Conservation (phyloP, 2,113 vertebrate genomes). For the Melozone crissalis region DNA sequence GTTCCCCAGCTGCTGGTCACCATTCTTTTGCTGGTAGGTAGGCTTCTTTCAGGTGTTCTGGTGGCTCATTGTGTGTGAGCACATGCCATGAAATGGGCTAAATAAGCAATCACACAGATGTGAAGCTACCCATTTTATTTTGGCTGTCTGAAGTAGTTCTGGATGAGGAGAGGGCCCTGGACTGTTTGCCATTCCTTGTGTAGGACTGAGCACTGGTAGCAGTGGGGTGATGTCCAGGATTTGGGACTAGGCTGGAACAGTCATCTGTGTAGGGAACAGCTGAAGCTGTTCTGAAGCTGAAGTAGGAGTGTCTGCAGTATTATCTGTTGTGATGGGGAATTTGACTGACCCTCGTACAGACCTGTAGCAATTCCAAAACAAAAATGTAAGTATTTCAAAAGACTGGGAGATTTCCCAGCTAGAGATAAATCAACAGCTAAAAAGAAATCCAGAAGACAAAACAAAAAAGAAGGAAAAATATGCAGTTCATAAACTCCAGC, state of each 20-base stretch:
- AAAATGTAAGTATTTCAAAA: constrained; percentile 32
- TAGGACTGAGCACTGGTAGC: neutral
- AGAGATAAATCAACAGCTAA: constrained; percentile 44
- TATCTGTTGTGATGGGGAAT: neutral
- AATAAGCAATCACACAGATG: neutral
- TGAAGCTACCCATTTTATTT: neutral
- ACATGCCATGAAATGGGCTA: neutral
- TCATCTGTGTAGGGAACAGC: neutral
- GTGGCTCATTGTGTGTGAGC: neutral
- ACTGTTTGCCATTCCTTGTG: neutral
- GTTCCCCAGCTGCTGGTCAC: neutral
- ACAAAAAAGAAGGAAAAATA: constrained; percentile 45
- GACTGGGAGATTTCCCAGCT: constrained; percentile 42
- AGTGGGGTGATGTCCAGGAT: neutral
- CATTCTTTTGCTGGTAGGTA: neutral
- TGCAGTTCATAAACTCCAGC: constrained; percentile 35
- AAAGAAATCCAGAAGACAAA: constrained; percentile 55
- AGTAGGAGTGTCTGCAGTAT: neutral
- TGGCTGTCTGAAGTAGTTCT: neutral
- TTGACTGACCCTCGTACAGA: constrained; percentile 1
- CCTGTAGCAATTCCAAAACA: constrained; percentile 7
- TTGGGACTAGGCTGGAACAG: neutral
- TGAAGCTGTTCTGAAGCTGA: constrained; percentile 13
- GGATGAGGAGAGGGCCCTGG: neutral
- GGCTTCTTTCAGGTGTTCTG: neutral